Evolutionary conservation across 2,113 vertebrate species (phyloP).

Genomic region (Crocuta crocuta): DNA sequence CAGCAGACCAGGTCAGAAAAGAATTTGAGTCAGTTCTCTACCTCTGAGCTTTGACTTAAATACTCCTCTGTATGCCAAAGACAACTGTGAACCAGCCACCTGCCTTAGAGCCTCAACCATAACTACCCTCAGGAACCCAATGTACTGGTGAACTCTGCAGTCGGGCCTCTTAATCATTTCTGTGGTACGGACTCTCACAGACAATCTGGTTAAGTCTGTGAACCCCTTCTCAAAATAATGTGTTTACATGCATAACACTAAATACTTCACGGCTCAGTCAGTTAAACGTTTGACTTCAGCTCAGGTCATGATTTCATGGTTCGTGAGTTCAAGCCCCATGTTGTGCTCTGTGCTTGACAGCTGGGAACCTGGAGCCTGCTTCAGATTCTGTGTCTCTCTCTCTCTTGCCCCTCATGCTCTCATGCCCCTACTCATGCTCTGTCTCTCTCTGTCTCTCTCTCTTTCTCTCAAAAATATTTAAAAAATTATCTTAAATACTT

Average conservation of each 20-base stretch:
- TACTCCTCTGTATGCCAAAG: neutral
- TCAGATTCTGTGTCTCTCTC: no score
- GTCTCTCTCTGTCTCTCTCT: no score
- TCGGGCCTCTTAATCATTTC: neutral
- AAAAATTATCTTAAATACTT: neutral
- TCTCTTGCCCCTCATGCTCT: no score
- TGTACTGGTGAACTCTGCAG: neutral
- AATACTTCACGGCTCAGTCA: neutral
- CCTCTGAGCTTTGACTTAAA: neutral
- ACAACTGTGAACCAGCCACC: neutral
- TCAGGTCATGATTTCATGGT: no score
- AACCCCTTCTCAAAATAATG: neutral
- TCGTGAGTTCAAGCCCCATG: no score
- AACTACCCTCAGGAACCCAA: neutral
- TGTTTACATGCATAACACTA: slow-evolving; percentile 2
- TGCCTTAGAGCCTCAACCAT: neutral
- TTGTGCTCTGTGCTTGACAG: no score
- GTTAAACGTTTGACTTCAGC: no score
- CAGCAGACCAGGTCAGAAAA: neutral
- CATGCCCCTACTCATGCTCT: no score
- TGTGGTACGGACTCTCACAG: neutral
- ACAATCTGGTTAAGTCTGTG: neutral
- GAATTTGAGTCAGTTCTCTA: neutral
- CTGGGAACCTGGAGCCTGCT: no score
- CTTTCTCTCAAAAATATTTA: no score